Evolutionary conservation across 1,140 invertebrate species (phyloP).

Genomic region (Drosophila serrata): DNA sequence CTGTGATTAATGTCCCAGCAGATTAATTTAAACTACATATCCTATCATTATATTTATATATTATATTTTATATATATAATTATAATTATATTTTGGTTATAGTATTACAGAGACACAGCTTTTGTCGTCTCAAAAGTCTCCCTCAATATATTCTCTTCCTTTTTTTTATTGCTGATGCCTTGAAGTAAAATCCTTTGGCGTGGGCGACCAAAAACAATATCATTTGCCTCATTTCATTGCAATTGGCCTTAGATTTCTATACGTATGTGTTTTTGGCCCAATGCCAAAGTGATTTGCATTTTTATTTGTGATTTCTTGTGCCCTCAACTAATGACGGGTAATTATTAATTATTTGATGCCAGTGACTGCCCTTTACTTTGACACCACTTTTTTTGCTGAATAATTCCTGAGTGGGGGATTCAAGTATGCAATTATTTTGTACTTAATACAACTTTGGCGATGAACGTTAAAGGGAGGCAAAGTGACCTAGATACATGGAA

Average conservation of each 20-base stretch:
- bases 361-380: neutral
- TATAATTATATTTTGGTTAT: neutral
- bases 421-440: slow-evolving; percentile 15
- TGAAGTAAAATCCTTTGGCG: slow-evolving; percentile 37
- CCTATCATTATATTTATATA: neutral
- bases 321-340: slow-evolving; percentile 40
- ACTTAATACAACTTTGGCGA: neutral
- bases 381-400: slow-evolving; percentile 18
- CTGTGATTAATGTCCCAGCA: neutral
- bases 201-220: slow-evolving; percentile 32
- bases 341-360: slow-evolving; percentile 56
- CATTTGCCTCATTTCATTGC: slow-evolving; percentile 1
- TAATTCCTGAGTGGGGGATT: neutral
- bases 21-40: neutral
- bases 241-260: slow-evolving; percentile 1
- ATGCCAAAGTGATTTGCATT: slow-evolving; percentile 62
- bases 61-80: neutral
- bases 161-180: slow-evolving; percentile 12
- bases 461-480: neutral
- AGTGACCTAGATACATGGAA: neutral
- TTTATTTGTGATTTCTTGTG: slow-evolving; percentile 45
- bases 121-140: neutral
- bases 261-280: slow-evolving; percentile 7
- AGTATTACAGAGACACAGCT: neutral
- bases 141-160: neutral